Base-by-base conservation (phyloP, 2,888 invertebrate species). In the Stenchaetothrips biformis region DNA sequence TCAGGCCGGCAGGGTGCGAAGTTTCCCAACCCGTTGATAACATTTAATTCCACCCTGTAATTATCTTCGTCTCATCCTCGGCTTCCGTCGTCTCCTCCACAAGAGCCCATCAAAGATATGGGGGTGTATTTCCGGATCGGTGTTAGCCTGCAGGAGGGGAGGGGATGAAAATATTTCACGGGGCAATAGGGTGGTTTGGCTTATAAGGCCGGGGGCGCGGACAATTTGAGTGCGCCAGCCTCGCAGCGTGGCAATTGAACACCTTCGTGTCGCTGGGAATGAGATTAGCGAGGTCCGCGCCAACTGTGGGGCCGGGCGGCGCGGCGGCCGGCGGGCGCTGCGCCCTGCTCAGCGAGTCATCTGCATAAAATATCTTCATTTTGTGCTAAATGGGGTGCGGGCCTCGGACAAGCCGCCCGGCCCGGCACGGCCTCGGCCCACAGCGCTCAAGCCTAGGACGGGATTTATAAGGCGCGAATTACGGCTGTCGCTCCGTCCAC, bases 51-150 rank as follows among this genome's bases (percentile, higher is more conserved):
- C 59, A 37, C 37, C 37, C 37, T 37, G 37, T 37, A 37, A 37
- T 37, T 37, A 37, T 37, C 37, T 37, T 37, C 37, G 37, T 37
- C 37, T 37, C 37, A 37, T 37, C 37, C 37, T n/a, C n/a, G n/a
- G 37, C 37, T 37, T 37, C 37, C 37, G 37, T 37, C 37, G 37
- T 37, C 18, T n/a, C 18, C 59, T 74, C 79, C 80, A 82, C 79
- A 53, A 80, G 81, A 81, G 78, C 74, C 79, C 81, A 74, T 48
- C 47, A 49, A 21, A 47, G 62, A 80, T 49, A 80, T 79, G 48
- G 79, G 79, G 79, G 53, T 77, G 81, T 77, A 80, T 62, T 80
- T 79, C 81, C 80, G 80, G 81, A 81, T 80, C 79, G 9, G 77
- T 79, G 37, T 67, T 78, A 77, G 79, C 80, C 18, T 62, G 53